phyloP scores from a whole-genome alignment of 2,888 invertebrate species.

The Antitype chi region DNA sequence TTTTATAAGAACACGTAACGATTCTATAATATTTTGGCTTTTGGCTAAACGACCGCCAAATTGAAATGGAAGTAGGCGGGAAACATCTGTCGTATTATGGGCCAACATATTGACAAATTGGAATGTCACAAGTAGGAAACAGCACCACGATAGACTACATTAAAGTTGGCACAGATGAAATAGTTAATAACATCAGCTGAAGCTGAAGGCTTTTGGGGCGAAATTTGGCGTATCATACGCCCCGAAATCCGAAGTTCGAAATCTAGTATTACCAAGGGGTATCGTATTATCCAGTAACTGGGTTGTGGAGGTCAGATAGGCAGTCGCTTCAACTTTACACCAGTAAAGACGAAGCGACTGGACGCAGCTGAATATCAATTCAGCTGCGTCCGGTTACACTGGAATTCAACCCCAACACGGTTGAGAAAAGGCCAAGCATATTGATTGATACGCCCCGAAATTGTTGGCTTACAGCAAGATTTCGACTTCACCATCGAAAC shows the following conservation, averaged over 20 bases:
- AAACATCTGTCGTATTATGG: not conserved
- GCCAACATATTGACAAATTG: slow-evolving; percentile 3
- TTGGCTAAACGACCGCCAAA: not conserved
- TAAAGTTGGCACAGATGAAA: not conserved
- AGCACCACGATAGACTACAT: not conserved
- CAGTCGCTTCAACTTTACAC: too few species aligned
- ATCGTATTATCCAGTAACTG: not conserved
- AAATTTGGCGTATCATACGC: not conserved
- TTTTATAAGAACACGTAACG: not conserved
- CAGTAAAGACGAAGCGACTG: too few species aligned
- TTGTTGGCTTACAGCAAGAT: not conserved
- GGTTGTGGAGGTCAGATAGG: too few species aligned
- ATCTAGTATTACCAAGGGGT: not conserved
- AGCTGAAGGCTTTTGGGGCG: not conserved
- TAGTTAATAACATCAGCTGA: not conserved
- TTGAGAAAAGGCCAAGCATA: not conserved
- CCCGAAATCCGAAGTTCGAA: not conserved
- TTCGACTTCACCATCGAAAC: not conserved
- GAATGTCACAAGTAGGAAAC: slow-evolving; percentile 3
- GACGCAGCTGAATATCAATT: too few species aligned
- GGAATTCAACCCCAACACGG: not conserved
- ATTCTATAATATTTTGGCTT: not conserved
- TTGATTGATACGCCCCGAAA: not conserved
- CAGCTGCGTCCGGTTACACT: not conserved
- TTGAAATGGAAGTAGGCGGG: slow-evolving; percentile 10